These are phyloP conservation scores for Axinella damicornis DNA, from an alignment of 37 sponge, comb jelly and placozoan genomes.

Conservation along the genomic window DNA sequence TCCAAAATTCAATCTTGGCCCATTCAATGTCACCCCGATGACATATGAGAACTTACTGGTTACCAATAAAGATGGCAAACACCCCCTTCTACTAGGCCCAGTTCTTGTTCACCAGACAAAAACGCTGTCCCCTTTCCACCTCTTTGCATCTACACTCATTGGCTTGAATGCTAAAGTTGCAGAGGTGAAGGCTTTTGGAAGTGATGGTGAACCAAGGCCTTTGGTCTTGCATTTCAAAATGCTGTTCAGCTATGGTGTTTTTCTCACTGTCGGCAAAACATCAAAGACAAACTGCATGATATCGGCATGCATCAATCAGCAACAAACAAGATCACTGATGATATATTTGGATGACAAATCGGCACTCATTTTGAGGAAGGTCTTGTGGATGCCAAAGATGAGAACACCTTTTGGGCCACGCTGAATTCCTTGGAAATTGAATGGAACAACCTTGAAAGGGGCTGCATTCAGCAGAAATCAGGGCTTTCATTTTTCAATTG, in stretches of 20 bases:
- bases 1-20: constrained; percentile 51
- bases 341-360: too few species aligned
- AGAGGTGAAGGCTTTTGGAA: constrained; percentile 32
- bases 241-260: constrained; percentile 40
- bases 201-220: constrained; percentile 60
- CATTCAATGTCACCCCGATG: constrained; percentile 43
- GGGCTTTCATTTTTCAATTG: too few species aligned
- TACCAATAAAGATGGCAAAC: neutral
- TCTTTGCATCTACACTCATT: constrained; percentile 38
- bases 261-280: constrained; percentile 34
- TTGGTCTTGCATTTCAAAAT: constrained; percentile 12
- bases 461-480: too few species aligned
- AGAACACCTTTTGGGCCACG: too few species aligned
- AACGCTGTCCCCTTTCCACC: constrained; percentile 26
- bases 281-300: constrained; percentile 51
- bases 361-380: too few species aligned
- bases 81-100: constrained; percentile 40
- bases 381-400: too few species aligned
- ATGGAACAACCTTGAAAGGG: too few species aligned
- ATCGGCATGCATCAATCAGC: too few species aligned
- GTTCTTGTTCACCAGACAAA: constrained; percentile 51
- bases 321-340: too few species aligned
- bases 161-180: constrained; percentile 21
- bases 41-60: constrained; percentile 37
- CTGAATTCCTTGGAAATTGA: too few species aligned